Evolutionary conservation across 2,113 vertebrate species (phyloP).

Genomic region (Pelmatolapia mariae): DNA sequence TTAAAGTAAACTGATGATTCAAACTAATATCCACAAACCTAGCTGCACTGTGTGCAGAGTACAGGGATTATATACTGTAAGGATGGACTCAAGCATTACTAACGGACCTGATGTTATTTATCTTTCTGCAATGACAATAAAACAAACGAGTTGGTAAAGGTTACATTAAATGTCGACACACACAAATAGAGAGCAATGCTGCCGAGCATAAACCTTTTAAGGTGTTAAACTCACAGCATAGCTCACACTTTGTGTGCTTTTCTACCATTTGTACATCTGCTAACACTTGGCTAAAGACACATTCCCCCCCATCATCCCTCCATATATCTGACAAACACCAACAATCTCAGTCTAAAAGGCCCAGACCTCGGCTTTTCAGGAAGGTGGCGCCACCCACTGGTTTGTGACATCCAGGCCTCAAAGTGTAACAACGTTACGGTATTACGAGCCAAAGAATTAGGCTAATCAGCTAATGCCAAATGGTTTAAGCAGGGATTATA

Average conservation of each 20-base stretch:
- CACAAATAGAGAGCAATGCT: background rate
- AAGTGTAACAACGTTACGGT: fast-evolving
- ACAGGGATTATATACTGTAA: background rate
- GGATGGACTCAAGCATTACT: fast-evolving
- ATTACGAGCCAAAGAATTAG: background rate
- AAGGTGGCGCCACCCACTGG: background rate
- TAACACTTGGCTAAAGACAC: background rate
- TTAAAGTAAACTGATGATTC: background rate
- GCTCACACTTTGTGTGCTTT: background rate
- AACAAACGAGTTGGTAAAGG: background rate
- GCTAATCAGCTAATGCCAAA: background rate
- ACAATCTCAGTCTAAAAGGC: background rate
- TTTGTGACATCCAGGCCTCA: background rate
- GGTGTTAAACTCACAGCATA: background rate
- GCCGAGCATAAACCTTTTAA: background rate
- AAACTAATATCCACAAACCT: background rate
- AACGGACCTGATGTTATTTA: background rate
- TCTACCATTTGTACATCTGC: background rate
- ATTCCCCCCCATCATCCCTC: background rate
- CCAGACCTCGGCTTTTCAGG: background rate
- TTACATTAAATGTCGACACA: background rate
- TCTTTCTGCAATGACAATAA: background rate
- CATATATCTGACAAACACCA: background rate
- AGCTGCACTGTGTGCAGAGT: background rate
- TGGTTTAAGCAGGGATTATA: background rate